Base-by-base conservation (phyloP, 2,797 vertebrate species). In the Poecile montanus region DNA sequence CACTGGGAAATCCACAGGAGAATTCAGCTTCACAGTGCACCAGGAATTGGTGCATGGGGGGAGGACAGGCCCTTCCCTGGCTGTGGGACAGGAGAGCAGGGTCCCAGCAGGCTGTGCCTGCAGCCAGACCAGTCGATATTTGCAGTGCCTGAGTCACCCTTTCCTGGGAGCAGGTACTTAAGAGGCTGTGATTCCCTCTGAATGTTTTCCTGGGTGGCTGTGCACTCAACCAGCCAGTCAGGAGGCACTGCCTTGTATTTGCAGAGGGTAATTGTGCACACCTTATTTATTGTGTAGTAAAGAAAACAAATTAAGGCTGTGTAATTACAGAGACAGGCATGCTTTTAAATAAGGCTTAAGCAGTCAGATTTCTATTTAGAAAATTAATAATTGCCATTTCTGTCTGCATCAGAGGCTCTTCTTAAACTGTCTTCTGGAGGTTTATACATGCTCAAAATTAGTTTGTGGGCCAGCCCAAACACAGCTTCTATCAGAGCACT, bases 251-350 rank as follows among this genome's bases (percentile, higher is more conserved):
- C 82, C 56, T 66, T 67, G 20, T 89, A n/a, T 94, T 96, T 96
- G 60, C 88, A 77, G 81, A 97, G 80, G 75, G 71, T 94, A 96
- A 92, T 94, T 76, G 61, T 95, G 88, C 85, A 79, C 94, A 93
- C 91, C 93, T 95, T 97, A 94, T 97, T 97, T 97, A 96, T 95
- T 97, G 96, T 96, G 95, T 25, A 17, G 84, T 94, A 96, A 97
- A 96, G 97, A 97, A 97, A 98, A 97, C 97, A 98, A 97, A 98
- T 98, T 97, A 98, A 97, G 94, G 85, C 75, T 93, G 93, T 92
- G 96, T 97, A 97, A 98, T 98, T 97, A 97, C 71, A 94, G 86
- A 97, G 94, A 83, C 88, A 94, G 93, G 78, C 95, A 65, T 91
- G 89, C 91, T 94, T 97, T 98, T 98, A 97, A 97, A 94, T 91